Percentiles rank a stretch among this genome's conserved stretches.
These are phyloP conservation scores for Terrapene triunguis DNA, from an alignment of 2,113 vertebrate genomes.

Conservation along the genomic window DNA sequence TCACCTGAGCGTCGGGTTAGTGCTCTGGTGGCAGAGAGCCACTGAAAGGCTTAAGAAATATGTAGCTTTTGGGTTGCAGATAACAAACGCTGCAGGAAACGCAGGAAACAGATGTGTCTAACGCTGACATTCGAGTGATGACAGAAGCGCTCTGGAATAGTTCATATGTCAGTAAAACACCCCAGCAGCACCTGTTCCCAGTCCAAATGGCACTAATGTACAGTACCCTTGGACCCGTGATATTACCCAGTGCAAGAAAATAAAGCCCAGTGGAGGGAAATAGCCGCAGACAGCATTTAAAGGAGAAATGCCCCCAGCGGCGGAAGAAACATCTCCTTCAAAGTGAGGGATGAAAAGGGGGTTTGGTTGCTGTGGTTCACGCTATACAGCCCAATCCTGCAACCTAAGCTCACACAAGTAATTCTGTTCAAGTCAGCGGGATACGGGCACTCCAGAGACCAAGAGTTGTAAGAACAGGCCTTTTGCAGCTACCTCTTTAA, in stretches of 20 bases:
- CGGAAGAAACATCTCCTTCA: neutral
- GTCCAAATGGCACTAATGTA: neutral
- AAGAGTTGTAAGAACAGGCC: neutral
- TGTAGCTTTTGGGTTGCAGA: neutral
- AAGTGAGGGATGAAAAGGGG: neutral
- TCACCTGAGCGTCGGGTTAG: neutral
- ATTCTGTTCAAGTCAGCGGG: neutral
- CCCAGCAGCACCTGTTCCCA: slow-evolving; percentile 79
- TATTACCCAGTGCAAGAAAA: neutral
- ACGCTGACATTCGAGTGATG: slow-evolving; percentile 55
- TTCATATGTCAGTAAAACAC: slow-evolving; percentile 68
- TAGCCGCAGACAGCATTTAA: neutral
- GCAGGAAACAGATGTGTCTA: slow-evolving; percentile 73
- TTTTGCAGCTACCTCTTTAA: neutral
- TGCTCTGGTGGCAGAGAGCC: neutral
- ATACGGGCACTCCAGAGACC: neutral
- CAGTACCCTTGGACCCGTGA: neutral
- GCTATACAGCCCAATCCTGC: neutral
- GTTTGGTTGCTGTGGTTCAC: too few species aligned
- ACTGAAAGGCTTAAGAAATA: neutral
- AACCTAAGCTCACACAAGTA: neutral
- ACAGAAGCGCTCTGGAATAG: slow-evolving; percentile 68
- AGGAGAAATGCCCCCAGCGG: neutral
- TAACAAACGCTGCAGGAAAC: neutral
- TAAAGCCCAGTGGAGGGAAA: neutral